A percentile compares a stretch with the other conserved stretches of the same genome.
phyloP scores from a whole-genome alignment of 37 sponge, comb jelly and placozoan species.

The Eunapius fragilis region DNA sequence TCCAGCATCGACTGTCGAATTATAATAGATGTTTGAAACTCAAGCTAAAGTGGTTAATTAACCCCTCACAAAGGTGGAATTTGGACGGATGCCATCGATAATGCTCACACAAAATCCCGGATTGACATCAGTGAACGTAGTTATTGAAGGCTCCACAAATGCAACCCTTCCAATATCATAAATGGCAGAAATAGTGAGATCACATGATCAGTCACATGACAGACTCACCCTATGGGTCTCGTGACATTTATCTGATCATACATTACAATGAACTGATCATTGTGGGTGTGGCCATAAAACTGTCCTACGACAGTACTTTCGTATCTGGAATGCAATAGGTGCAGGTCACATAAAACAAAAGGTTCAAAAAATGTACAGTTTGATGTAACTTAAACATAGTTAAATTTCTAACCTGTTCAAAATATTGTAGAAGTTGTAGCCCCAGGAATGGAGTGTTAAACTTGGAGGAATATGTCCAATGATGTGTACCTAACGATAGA shows the following conservation, averaged over 20 bases:
- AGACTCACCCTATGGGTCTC: constrained; percentile 67
- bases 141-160: constrained; percentile 80
- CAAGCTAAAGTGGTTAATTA: not conserved
- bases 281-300: constrained; percentile 97
- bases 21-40: not conserved
- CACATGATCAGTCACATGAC: not conserved
- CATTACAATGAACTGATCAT: constrained; percentile 67
- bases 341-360: not conserved
- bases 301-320: constrained; percentile 91
- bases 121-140: constrained; percentile 57
- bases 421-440: constrained; percentile 87
- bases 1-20: constrained; percentile 67
- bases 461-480: constrained; percentile 93
- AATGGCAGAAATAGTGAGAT: not conserved
- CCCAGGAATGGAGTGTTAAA: constrained; percentile 59
- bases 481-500: constrained; percentile 68
- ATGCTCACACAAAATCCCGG: constrained; percentile 75
- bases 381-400: too few species aligned
- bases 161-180: constrained; percentile 37
- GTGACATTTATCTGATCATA: constrained; percentile 68
- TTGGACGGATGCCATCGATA: constrained; percentile 75
- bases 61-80: constrained; percentile 52
- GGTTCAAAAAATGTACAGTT: not conserved
- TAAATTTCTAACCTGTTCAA: constrained; percentile 71
- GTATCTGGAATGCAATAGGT: constrained; percentile 58